Base-by-base conservation (phyloP, 1,140 invertebrate genomes). In the Pinna nobilis region DNA sequence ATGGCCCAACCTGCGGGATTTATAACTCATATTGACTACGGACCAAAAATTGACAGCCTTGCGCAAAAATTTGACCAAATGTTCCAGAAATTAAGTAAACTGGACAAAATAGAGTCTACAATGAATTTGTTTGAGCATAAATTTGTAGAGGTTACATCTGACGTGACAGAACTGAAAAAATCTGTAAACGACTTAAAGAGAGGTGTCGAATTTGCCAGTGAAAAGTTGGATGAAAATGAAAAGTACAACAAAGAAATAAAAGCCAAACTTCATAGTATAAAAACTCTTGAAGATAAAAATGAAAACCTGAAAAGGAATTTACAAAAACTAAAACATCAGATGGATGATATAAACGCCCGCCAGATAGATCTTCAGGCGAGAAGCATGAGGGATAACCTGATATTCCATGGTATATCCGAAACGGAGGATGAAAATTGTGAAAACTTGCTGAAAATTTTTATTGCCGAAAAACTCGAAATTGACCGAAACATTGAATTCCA, bases 351-450 rank as follows among this genome's bases (percentile, higher is more conserved):
- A 37, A 37, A 61, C 11, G 33, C n/a, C 11, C 32, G 3, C 1
- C 59, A 61, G n/a, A 13, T 61, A 18, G 59, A 61, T 37, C 41
- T 61, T 7, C 50, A 51, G 23, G 7, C 50, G 6, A 61, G 30
- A 41, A 61, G 59, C 37, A 61, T 41, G 59, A 61, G 59, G 30
- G 33, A 61, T 37, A 61, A 61, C 37, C n/a, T 61, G 20, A 41
- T 61, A n/a, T 61, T 61, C 37, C n/a, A 37, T 37, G 59, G 59
- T 23, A 39, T 61, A 3, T 4, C 6, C 11, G 35, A 61, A 28
- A 37, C n/a, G 13, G 3, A 61, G 6, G 37, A 25, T 11, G 59
- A 61, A 39, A 61, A 61, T 15, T 39, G 15, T 41, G 59, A 61
- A 23, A 28, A 41, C n/a, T 20, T 37, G 6, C 3, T 61, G 30